phyloP scores from a whole-genome alignment of 1,140 invertebrate genomes.

The Sinonovacula constricta region DNA sequence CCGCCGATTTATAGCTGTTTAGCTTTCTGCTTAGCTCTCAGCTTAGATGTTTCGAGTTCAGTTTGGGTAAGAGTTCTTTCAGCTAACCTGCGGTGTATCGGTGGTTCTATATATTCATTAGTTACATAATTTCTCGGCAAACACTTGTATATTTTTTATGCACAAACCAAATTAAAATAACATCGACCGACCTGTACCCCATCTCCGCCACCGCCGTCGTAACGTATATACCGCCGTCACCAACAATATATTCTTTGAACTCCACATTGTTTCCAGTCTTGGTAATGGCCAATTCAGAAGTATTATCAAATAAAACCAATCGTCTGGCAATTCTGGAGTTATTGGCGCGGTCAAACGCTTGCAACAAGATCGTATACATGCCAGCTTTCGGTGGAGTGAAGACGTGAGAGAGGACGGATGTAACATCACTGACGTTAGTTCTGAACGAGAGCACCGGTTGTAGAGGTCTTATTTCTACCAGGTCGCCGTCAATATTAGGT shows the following conservation, averaged over 20 bases:
- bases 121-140: too few species aligned
- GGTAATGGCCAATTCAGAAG: too few species aligned
- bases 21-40: too few species aligned
- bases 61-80: too few species aligned
- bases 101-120: too few species aligned
- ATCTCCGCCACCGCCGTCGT: neutral
- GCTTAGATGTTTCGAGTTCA: too few species aligned
- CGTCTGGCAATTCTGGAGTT: conserved; percentile 4
- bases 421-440: neutral
- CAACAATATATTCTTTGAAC: neutral
- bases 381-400: neutral
- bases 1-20: too few species aligned
- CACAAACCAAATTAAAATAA: too few species aligned
- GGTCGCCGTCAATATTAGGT: neutral
- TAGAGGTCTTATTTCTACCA: neutral
- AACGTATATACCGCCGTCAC: conserved; percentile 1
- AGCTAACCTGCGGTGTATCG: too few species aligned
- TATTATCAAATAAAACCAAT: neutral
- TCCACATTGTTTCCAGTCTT: neutral
- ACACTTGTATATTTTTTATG: too few species aligned
- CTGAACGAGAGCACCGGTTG: neutral
- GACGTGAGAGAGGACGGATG: neutral
- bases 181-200: neutral
- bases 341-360: neutral
- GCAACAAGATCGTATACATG: neutral